Base-by-base conservation (phyloP, 2,888 invertebrate genomes). In the Cyrtodaria siliqua region DNA sequence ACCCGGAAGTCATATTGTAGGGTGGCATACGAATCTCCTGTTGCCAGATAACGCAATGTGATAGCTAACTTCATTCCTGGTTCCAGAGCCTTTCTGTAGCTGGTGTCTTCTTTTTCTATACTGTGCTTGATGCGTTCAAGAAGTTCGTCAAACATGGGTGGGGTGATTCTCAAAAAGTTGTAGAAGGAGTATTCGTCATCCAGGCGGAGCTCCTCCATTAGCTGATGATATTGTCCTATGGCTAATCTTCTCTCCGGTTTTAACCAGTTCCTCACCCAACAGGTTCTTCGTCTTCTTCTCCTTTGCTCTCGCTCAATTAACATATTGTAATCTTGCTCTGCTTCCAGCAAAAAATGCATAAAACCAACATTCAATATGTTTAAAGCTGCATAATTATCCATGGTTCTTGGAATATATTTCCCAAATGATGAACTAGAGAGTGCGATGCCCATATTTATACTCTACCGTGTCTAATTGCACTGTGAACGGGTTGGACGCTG, bases 31-130 rank as follows among this genome's bases (percentile, higher is more conserved):
- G 40, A 38, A n/a, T 61, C 53, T 20, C 69, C 61, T 27, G 61
- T 23, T 24, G 64, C 40, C 16, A 64, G 26, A 27, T 64, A 33
- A n/a, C 64, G 24, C 14, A 55, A 14, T 9, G 68, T 68, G 9
- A 68, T 52, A 2, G 68, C 59, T 14, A 68, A 29, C 50, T 60
- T 68, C 50, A 50, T 2, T 20, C 60, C 68, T 50, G 59, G 50
- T n/a, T 59, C 40, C 3, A 60, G 38, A 8, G 59, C 52, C 44
- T 50, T 23, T n/a, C 55, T 38, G 40, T 12, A 38, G 9, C 40
- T 38, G 40, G 52, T 52, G 52, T 23, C 26, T 52, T 24, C 23
- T 52, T 52, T 52, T 24, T 52, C 52, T 8, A 52, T 52, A 16
- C 18, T 23, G 52, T 20, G 23, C 4, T 6, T 52, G 23, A 52